Evolutionary conservation across 92 coral and sea anemone genomes (phyloP).

Genomic region (Epizoanthus ramosus): DNA sequence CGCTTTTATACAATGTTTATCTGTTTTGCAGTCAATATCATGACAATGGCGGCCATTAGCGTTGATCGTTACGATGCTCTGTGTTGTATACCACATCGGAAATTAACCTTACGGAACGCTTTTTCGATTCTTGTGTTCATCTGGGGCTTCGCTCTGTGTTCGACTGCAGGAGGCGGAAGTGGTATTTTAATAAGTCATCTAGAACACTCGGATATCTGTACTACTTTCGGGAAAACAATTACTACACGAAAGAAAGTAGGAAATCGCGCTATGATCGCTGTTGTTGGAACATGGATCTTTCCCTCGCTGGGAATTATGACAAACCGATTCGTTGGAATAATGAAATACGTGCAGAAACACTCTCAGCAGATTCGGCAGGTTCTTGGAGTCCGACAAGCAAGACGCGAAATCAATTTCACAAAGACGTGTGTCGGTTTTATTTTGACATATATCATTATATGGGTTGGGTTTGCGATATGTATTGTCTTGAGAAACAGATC

Average conservation of each 20-base stretch:
- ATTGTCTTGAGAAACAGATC: slow-evolving; percentile 44
- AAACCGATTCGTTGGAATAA: slow-evolving; percentile 49
- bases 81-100: slow-evolving; percentile 48
- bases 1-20: slow-evolving; percentile 58
- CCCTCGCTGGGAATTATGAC: slow-evolving; percentile 54
- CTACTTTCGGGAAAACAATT: slow-evolving; percentile 35
- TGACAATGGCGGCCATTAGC: slow-evolving; percentile 53
- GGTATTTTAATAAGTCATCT: slow-evolving; percentile 41
- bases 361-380: slow-evolving; percentile 43
- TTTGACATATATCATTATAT: slow-evolving; percentile 40
- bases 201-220: slow-evolving; percentile 26
- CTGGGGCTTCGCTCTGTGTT: slow-evolving; percentile 54
- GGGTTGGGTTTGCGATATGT: slow-evolving; percentile 52
- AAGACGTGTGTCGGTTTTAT: slow-evolving; percentile 45
- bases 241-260: slow-evolving; percentile 28
- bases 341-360: slow-evolving; percentile 43
- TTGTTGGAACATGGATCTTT: slow-evolving; percentile 53
- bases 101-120: slow-evolving; percentile 42
- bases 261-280: slow-evolving; percentile 46
- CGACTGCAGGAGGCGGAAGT: slow-evolving; percentile 51
- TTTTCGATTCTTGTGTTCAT: slow-evolving; percentile 31
- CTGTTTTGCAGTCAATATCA: slow-evolving; percentile 56
- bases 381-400: slow-evolving; percentile 40
- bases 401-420: slow-evolving; percentile 51
- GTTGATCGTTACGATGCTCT: slow-evolving; percentile 67